phyloP scores from a whole-genome alignment of 2,797 vertebrate genomes.

The Falco berigora region DNA sequence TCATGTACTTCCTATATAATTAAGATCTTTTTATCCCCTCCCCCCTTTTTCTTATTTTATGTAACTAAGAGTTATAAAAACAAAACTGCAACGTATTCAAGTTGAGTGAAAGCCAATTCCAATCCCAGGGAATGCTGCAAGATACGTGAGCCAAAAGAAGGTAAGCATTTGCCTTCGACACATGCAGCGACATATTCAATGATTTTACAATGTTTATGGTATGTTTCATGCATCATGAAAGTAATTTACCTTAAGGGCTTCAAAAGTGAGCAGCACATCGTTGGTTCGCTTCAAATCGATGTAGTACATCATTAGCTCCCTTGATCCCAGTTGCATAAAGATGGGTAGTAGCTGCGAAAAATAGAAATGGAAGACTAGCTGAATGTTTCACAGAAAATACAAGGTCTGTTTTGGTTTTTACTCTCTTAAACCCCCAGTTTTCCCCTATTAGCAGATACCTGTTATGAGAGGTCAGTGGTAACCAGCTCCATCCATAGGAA shows the following conservation, averaged over 20 bases:
- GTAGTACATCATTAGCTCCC: constrained; percentile 97
- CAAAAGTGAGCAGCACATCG: constrained; percentile 95
- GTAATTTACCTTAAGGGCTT: constrained; percentile 90
- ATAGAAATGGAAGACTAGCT: neutral
- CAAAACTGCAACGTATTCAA: neutral
- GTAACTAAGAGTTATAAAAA: neutral
- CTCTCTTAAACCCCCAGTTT: neutral
- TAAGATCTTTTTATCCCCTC: neutral
- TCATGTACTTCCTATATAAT: neutral
- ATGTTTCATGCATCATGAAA: neutral
- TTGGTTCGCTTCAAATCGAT: constrained; percentile 96
- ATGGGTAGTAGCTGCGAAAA: constrained; percentile 88
- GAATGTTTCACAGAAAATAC: neutral
- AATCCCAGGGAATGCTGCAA: neutral
- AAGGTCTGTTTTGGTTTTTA: neutral
- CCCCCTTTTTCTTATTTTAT: neutral
- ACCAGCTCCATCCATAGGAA: constrained; percentile 65
- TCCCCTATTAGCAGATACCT: constrained; percentile 44
- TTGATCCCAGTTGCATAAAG: constrained; percentile 97
- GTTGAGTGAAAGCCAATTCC: neutral
- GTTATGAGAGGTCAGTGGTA: constrained; percentile 59
- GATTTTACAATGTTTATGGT: neutral
- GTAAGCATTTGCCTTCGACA: neutral
- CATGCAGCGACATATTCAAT: neutral
- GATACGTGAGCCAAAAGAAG: neutral